phyloP scores from a whole-genome alignment of 2,888 invertebrate species.

The Chrysomela aeneicollis region DNA sequence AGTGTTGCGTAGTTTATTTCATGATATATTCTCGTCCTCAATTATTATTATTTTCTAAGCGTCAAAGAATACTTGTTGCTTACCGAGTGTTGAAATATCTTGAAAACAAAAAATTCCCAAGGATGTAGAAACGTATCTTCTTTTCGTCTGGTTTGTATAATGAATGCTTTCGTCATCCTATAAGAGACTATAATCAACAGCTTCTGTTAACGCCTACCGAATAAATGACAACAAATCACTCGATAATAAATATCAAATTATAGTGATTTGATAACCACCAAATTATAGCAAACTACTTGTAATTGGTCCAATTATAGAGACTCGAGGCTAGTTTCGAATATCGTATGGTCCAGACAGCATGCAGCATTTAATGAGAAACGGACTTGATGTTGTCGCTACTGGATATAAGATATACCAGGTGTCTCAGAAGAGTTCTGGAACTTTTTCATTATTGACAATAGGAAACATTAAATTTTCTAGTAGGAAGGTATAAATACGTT shows the following conservation, averaged over 20 bases:
- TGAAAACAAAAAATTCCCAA: neutral
- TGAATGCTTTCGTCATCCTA: neutral
- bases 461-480: too few relatives aligned
- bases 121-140: neutral
- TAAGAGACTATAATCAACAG: neutral
- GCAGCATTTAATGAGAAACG: slow-evolving; percentile 1
- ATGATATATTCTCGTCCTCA: too few relatives aligned
- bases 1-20: too few relatives aligned
- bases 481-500: too few relatives aligned
- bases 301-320: neutral
- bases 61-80: too few relatives aligned
- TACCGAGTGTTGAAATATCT: too few relatives aligned
- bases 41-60: too few relatives aligned
- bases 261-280: neutral
- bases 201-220: slow-evolving; percentile 4
- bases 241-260: slow-evolving; percentile 10
- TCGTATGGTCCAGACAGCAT: neutral
- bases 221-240: slow-evolving; percentile 14
- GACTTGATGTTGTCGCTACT: too few relatives aligned
- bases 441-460: too few relatives aligned
- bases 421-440: too few relatives aligned
- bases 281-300: slow-evolving; percentile 6
- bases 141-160: neutral
- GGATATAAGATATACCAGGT: too few relatives aligned
- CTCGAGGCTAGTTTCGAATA: neutral